A percentile compares a stretch with the other conserved stretches of the same genome.
Conservation (phyloP, 2,888 invertebrate species). For the Lithophane semibrunnea region DNA sequence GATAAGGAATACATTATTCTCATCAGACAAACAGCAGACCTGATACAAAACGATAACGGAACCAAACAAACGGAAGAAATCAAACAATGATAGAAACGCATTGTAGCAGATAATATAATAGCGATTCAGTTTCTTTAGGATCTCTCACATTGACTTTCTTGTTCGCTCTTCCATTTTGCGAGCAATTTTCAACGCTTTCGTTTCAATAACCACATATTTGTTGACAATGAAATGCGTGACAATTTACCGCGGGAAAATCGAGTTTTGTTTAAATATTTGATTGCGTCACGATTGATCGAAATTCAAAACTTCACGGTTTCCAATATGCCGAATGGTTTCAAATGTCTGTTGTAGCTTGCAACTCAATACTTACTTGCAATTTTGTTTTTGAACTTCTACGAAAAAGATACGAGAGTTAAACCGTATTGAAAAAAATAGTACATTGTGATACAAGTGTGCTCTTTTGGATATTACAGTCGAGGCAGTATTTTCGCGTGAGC, state of each 20-base stretch:
- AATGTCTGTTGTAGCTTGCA: constrained; percentile 8
- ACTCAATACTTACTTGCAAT: neutral
- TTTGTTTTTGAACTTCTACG: neutral
- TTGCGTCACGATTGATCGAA: constrained; percentile 51
- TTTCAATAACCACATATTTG: constrained; percentile 77
- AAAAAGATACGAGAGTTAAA: no score
- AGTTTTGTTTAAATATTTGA: constrained; percentile 58
- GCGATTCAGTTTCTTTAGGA: constrained; percentile 60
- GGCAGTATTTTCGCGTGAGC: no score
- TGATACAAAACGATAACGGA: constrained; percentile 52
- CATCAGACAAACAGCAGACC: constrained; percentile 13
- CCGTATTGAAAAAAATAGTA: no score
- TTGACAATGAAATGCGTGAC: constrained; percentile 79
- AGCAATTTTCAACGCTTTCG: constrained; percentile 85
- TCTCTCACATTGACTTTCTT: constrained; percentile 75
- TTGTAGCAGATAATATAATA: constrained; percentile 63
- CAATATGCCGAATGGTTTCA: constrained; percentile 1
- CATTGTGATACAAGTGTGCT: no score
- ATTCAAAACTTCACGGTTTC: constrained; percentile 44
- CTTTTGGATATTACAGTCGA: no score
- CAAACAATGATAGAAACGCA: constrained; percentile 65
- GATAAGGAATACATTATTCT: neutral
- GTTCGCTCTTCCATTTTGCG: constrained; percentile 80
- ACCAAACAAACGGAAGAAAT: no score
- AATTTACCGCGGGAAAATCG: constrained; percentile 51